Base-by-base conservation (phyloP, 2,113 vertebrate genomes). In the Callocephalon fimbriatum region DNA sequence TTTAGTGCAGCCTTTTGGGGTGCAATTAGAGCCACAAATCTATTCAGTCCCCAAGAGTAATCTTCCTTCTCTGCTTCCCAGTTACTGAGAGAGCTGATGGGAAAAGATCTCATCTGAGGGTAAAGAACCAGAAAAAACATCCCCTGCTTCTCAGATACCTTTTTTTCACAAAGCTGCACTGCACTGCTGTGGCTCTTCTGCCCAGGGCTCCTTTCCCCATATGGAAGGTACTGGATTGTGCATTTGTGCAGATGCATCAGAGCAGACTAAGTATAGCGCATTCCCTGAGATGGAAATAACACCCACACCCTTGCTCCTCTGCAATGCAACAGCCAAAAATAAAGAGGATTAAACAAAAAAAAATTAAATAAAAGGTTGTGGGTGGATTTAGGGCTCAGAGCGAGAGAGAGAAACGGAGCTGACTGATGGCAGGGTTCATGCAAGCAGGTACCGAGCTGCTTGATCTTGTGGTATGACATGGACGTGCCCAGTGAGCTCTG, bases 181-280 rank as follows among this genome's bases (percentile, higher is more conserved):
- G 82, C 63, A 82, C 76, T 85, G 94, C 62, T 95, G 66, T 90
- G 54, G 74, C 48, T 95, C 58, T 86, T 91, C 88, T 93, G 88
- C 86, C 83, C 83, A 84, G 74, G 86, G 93, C 87, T 92, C 58
- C 86, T 94, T 93, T 93, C 51, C 65, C 86, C 90, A 95, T 91
- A 95, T 86, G 88, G 92, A 91, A 93, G 29, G 26, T 62, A 88
- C 74, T 81, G 74, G 86, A 86, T 88, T 96, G 92, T 93, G 90
- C 95, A 95, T 95, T 97, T 95, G 75, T 93, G 96, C 95, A 97
- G 74, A 95, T 94, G 95, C 88, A 90, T 90, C 86, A 94, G 81
- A 93, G 63, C 53, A 93, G 96, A 94, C 96, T 94, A 96, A 97
- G 92, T 96, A 94, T 92, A 97, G 93, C 13, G 1, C 80, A 77